Evolutionary conservation across 2,113 vertebrate species (phyloP), one percentile per base, ranked within the genome.

Genomic region (Calidris pugnax): DNA sequence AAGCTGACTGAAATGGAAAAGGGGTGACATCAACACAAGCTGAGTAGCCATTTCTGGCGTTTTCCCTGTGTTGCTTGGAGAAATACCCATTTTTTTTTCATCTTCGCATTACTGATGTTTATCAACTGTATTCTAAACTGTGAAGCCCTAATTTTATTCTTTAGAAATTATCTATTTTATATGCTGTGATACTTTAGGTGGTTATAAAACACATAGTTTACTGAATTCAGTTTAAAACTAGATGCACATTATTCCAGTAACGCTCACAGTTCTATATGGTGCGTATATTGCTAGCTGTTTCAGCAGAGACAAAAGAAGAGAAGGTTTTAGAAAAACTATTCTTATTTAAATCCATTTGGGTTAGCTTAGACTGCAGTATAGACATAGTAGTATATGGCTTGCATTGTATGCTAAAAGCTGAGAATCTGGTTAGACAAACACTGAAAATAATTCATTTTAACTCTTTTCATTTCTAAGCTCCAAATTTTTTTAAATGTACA

Each of bases 311-410:
- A 95, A 97, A 95, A 89, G 79, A 95, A 74, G 50, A 89, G 90
- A 94, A 90, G 82, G 90, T 89, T 97, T 95, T 92, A 95, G 95
- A 95, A 97, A 91, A 94, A 69, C 95, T 79, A 93, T 97, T 97
- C 60, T 96, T 73, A 50, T 96, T 95, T 85, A 92, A 96, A 96
- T 96, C 93, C 95, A 64, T 79, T 60, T 43, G 87, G 30, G 59
- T 83, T 96, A 90, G 91, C 88, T 93, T 80, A 93, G 79, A 90
- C 47, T 63, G 59, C 90, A 92, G 35, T 79, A 87, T 3, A 90
- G 85, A 47, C 3, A 22, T 63, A 41, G 60, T 75, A 59, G 76
- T 83, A 39, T 86, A 56, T 39, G 55, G 80, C 72, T 87, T 78
- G 21, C 51, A 76, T 35, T 82, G 53, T 75, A 18, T 41, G 56